A percentile compares a stretch with the other conserved stretches of the same genome.
These are phyloP conservation scores for Tiliacea aurago DNA, from an alignment of 2,888 invertebrate genomes.

Conservation along the genomic window DNA sequence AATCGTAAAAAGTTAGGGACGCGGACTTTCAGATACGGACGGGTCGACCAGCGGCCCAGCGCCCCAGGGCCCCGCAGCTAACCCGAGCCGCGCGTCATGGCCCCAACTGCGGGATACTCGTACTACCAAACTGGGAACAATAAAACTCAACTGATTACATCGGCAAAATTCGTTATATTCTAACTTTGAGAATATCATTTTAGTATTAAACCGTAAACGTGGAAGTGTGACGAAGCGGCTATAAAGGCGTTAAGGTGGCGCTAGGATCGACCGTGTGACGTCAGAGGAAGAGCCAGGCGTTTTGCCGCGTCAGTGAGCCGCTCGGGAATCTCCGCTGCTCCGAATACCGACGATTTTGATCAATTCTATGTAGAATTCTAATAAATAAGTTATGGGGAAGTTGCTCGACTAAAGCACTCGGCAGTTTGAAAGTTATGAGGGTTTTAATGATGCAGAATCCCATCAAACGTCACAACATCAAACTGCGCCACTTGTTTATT, in stretches of 20 bases:
- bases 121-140: constrained; percentile 55
- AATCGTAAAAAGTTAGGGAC: constrained; percentile 80
- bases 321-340: constrained; percentile 32
- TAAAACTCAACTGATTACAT: constrained; percentile 64
- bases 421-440: constrained; percentile 64
- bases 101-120: constrained; percentile 40
- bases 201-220: constrained; percentile 56
- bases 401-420: constrained; percentile 56
- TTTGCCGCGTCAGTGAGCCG: constrained; percentile 40
- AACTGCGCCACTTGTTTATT: constrained; percentile 63
- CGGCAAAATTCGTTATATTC: constrained; percentile 55
- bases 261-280: constrained; percentile 25
- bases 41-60: constrained; percentile 18
- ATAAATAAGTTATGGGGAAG: constrained; percentile 64
- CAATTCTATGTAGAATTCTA: constrained; percentile 58
- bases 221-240: constrained; percentile 42
- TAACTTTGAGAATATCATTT: constrained; percentile 58
- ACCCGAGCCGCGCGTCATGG: constrained; percentile 1
- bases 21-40: constrained; percentile 63
- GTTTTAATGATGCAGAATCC: constrained; percentile 68
- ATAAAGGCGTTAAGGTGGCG: constrained; percentile 38
- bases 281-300: constrained; percentile 11
- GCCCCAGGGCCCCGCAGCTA: constrained; percentile 20
- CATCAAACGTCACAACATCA: constrained; percentile 67
- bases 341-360: constrained; percentile 49